Base-by-base conservation (phyloP, 2,888 invertebrate genomes). In the Elysia crispata region DNA sequence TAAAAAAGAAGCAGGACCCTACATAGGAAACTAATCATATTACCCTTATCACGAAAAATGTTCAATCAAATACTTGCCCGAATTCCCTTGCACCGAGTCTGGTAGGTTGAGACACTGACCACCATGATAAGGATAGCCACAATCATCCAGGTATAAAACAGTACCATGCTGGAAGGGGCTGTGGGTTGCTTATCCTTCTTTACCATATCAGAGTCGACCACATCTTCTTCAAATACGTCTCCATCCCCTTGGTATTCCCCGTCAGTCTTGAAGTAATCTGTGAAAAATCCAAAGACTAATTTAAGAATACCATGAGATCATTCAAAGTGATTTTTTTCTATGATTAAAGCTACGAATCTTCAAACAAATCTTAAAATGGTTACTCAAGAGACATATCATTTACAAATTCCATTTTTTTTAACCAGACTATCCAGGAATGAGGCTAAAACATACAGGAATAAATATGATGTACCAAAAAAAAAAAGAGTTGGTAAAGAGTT, bases 131-230 rank as follows among this genome's bases (percentile, higher is more conserved):
- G 70, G 15, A 82, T 76, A n/a, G 83, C 80, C 60, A 85, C 82
- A 8, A 85, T 81, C 54, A 86, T 82, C 86, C 86, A 86, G 50
- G 83, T 84, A 77, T 86, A 86, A 70, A 83, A 83, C n/a, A 84
- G 80, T 33, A 85, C 84, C 83, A 85, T 82, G 67, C 81, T 82
- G 72, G 81, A 79, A 5, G 83, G 83, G n/a, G 81, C 80, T n/a
- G 80, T 82, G 41, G 81, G 78, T 33, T 28, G 67, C 20, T 66
- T 33, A 67, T 57, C 70, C 60, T 64, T 80, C 41, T 76, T 82
- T 23, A 80, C 77, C 50, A 73, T 18, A 8, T 81, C 70, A 31
- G 64, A 69, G 64, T 82, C 79, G 23, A 83, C 78, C 30, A 82
- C 67, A 18, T 80, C 81, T 31, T 84, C 84, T 1, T 62, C 72